phyloP scores from a whole-genome alignment of 2,888 invertebrate species.

The Leptopterna dolabrata region DNA sequence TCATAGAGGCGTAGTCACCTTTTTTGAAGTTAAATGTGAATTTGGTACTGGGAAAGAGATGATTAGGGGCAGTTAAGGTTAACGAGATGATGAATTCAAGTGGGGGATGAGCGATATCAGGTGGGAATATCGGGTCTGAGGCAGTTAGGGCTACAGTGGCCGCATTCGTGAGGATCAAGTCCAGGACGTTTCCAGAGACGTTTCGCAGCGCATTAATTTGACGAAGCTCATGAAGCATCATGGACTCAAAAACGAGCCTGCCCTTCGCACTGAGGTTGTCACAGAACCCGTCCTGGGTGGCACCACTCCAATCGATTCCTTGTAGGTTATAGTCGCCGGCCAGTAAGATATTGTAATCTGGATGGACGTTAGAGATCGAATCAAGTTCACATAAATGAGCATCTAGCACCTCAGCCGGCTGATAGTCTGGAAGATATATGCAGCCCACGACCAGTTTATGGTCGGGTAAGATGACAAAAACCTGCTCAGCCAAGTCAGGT shows the following conservation, averaged over 20 bases:
- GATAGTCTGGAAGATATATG: background rate
- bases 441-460: background rate
- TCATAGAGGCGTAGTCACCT: background rate
- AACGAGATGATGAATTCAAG: background rate
- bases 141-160: background rate
- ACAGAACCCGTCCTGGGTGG: background rate
- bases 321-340: background rate
- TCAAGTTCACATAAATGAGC: slow-evolving; percentile 1
- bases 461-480: background rate
- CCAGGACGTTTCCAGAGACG: slow-evolving; percentile 6
- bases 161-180: background rate
- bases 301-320: background rate
- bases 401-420: background rate
- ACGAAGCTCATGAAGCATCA: background rate
- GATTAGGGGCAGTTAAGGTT: background rate
- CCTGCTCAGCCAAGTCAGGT: background rate
- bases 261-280: background rate
- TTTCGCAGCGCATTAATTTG: background rate
- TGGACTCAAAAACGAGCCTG: background rate
- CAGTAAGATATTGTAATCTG: background rate
- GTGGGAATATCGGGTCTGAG: background rate
- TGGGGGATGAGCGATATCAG: slow-evolving; percentile 5
- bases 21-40: background rate
- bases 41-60: background rate
- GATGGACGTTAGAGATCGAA: background rate